Evolutionary conservation across 2,113 vertebrate genomes (phyloP).

Genomic region (Mionectes macconnelli): DNA sequence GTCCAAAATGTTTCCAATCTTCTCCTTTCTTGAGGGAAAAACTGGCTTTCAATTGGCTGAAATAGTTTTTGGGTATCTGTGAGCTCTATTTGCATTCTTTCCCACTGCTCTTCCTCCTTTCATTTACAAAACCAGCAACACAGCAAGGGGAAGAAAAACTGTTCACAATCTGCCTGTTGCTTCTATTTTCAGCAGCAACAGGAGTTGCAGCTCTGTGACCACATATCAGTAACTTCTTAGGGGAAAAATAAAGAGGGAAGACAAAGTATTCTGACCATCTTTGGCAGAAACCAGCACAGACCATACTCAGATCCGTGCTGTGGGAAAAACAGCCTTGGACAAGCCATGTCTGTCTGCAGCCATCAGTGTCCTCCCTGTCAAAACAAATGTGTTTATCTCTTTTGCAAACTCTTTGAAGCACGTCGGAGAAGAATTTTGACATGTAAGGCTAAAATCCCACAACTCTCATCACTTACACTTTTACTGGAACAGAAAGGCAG

Average conservation of each 20-base stretch:
- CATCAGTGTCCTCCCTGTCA: conserved; percentile 22
- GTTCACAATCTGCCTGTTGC: background rate
- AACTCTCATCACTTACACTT: background rate
- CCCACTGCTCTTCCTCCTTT: background rate
- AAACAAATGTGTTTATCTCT: conserved; percentile 39
- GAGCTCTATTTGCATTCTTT: background rate
- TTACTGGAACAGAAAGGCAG: background rate
- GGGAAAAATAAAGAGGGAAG: background rate
- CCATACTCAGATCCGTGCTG: background rate
- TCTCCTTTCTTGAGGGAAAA: background rate
- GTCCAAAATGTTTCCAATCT: background rate
- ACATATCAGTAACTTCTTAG: background rate
- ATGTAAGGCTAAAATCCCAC: background rate
- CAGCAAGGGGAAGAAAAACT: background rate
- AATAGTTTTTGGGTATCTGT: background rate
- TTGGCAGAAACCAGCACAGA: background rate
- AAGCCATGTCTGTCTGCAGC: background rate
- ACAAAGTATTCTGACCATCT: background rate
- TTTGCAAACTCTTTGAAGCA: background rate
- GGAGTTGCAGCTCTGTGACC: background rate
- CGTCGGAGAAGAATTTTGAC: background rate
- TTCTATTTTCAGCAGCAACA: background rate
- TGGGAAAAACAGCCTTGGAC: background rate
- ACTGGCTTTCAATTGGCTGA: background rate
- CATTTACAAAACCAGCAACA: background rate